Evolutionary conservation across 1,140 invertebrate species (phyloP).

Genomic region (Atopsyche davidsoni): DNA sequence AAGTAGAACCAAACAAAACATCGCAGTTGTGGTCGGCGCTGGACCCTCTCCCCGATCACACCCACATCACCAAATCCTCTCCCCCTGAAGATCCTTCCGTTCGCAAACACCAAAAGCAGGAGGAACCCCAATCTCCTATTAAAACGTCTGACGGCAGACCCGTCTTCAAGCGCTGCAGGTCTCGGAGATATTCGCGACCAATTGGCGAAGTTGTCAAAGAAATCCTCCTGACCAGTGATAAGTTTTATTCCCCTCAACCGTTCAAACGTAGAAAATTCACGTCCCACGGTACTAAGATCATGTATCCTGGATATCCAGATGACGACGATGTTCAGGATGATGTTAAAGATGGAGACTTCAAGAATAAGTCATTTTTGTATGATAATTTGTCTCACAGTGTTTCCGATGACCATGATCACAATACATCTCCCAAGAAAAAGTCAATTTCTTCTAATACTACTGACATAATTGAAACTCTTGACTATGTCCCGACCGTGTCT

Average conservation of each 20-base stretch:
- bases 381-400: too few relatives aligned
- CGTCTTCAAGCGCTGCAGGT: slow-evolving; percentile 16
- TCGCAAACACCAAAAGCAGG: too few relatives aligned
- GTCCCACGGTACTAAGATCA: slow-evolving; percentile 37
- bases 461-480: too few relatives aligned
- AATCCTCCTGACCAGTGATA: slow-evolving; percentile 37
- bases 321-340: slow-evolving; percentile 16
- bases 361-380: slow-evolving; percentile 34
- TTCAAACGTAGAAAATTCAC: slow-evolving; percentile 36
- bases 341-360: slow-evolving; percentile 6
- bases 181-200: slow-evolving; percentile 10
- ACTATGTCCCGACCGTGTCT: too few relatives aligned
- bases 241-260: slow-evolving; percentile 38
- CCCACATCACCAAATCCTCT: slow-evolving; percentile 12
- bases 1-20: slow-evolving; percentile 18
- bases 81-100: too few relatives aligned
- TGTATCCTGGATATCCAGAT: slow-evolving; percentile 26
- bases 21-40: slow-evolving; percentile 12
- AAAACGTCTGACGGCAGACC: too few relatives aligned
- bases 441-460: too few relatives aligned
- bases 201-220: slow-evolving; percentile 32
- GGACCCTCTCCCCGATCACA: slow-evolving; percentile 19
- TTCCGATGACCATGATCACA: slow-evolving; percentile 8
- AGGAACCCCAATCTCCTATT: neutral
- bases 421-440: too few relatives aligned